These are phyloP conservation scores for Hyla sarda DNA, from an alignment of 2,113 vertebrate species.

Conservation along the genomic window DNA sequence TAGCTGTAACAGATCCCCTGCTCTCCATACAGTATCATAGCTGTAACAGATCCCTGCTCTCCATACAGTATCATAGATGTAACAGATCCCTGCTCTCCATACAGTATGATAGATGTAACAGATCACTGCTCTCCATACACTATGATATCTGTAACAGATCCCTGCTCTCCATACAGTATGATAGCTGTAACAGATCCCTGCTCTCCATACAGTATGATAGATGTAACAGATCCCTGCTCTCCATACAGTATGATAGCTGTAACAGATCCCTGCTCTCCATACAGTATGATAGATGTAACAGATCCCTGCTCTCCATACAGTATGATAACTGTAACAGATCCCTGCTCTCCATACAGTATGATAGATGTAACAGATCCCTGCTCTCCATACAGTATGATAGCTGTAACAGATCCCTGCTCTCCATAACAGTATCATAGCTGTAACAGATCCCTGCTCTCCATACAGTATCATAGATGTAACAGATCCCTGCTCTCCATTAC, in stretches of 20 bases:
- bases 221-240: too few species aligned
- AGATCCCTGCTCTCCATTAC: background rate
- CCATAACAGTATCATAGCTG: background rate
- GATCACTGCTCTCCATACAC: background rate
- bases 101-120: background rate
- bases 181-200: background rate
- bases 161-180: background rate
- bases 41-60: too few species aligned
- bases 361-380: background rate
- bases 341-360: background rate
- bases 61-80: background rate
- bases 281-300: background rate
- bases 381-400: background rate
- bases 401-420: too few species aligned
- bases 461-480: background rate
- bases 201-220: background rate
- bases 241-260: background rate
- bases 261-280: background rate
- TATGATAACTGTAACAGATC: background rate
- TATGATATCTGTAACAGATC: background rate
- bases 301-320: background rate
- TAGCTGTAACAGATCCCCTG: background rate
- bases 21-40: background rate
- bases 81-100: background rate
- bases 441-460: too few species aligned